phyloP scores from a whole-genome alignment of 1,140 invertebrate species.

The Bombus balteatus region DNA sequence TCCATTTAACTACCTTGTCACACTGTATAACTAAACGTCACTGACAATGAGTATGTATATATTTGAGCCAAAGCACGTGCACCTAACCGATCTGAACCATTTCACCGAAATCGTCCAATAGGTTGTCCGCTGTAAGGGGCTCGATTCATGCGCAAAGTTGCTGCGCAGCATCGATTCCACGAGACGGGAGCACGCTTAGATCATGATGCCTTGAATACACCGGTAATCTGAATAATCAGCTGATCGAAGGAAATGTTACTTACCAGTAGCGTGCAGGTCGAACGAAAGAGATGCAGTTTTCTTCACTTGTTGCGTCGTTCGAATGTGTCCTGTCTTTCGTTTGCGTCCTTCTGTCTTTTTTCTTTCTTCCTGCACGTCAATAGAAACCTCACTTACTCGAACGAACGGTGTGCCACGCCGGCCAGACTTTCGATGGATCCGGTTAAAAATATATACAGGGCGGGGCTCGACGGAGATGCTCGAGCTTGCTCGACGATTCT shows the following conservation, averaged over 20 bases:
- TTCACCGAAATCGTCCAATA: not conserved
- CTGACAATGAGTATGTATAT: not conserved
- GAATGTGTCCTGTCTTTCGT: not conserved
- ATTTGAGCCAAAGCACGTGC: not conserved
- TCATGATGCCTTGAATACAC: not conserved
- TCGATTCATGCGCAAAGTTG: not conserved
- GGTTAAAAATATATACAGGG: slow-evolving; percentile 63
- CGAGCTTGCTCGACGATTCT: slow-evolving; percentile 22
- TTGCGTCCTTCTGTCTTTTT: not conserved
- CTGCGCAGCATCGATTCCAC: slow-evolving; percentile 5
- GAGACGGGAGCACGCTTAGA: slow-evolving; percentile 12
- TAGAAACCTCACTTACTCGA: not conserved
- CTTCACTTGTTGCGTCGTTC: slow-evolving; percentile 26
- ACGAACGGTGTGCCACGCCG: slow-evolving; percentile 5
- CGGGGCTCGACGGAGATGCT: slow-evolving; percentile 43
- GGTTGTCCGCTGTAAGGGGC: not conserved
- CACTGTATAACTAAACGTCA: not conserved
- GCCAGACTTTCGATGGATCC: slow-evolving; percentile 31
- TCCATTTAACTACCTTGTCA: not conserved
- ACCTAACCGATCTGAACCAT: not conserved
- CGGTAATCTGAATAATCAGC: slow-evolving; percentile 26
- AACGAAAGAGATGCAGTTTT: not conserved
- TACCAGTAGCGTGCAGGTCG: not conserved
- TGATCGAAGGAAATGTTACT: slow-evolving; percentile 26
- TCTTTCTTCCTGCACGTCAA: not conserved